Conservation (phyloP, 92 coral and sea anemone genomes). For the Metridium senile region DNA sequence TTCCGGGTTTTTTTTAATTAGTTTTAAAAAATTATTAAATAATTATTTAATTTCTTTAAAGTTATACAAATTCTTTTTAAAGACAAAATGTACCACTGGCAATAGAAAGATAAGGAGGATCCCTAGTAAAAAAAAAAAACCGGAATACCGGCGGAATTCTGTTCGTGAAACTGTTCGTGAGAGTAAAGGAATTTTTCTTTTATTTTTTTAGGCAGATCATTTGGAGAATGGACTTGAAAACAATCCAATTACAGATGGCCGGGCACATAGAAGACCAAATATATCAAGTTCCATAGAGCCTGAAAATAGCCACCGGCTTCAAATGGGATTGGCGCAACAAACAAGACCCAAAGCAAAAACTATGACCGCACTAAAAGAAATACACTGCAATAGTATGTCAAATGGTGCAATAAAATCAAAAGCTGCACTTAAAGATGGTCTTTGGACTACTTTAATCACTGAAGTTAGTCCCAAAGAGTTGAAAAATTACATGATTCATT, state of each 20-base stretch:
- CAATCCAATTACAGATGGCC: slow-evolving; percentile 23
- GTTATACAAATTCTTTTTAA: no score
- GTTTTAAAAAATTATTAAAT: no score
- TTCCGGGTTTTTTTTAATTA: no score
- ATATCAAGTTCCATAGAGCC: slow-evolving; percentile 35
- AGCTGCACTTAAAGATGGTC: slow-evolving; percentile 23
- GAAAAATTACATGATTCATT: slow-evolving; percentile 22
- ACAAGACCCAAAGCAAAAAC: slow-evolving; percentile 44
- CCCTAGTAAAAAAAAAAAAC: no score
- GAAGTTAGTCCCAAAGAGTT: slow-evolving; percentile 14
- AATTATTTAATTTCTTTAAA: no score
- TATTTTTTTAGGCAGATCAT: slow-evolving; percentile 25
- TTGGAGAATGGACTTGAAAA: slow-evolving; percentile 32
- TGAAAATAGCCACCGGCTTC: slow-evolving; percentile 39
- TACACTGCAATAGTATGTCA: slow-evolving; percentile 40
- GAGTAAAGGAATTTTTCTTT: slow-evolving; percentile 14
- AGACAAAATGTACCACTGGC: no score
- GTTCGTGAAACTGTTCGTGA: no score
- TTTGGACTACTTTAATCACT: slow-evolving; percentile 27
- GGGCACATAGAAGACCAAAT: slow-evolving; percentile 40
- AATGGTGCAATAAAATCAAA: slow-evolving; percentile 17
- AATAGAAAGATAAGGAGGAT: no score
- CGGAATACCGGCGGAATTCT: no score
- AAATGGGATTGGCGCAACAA: slow-evolving; percentile 41
- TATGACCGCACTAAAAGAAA: slow-evolving; percentile 31